These are phyloP conservation scores for Thymelicus acteon DNA, from an alignment of 2,888 invertebrate genomes.

Conservation along the genomic window DNA sequence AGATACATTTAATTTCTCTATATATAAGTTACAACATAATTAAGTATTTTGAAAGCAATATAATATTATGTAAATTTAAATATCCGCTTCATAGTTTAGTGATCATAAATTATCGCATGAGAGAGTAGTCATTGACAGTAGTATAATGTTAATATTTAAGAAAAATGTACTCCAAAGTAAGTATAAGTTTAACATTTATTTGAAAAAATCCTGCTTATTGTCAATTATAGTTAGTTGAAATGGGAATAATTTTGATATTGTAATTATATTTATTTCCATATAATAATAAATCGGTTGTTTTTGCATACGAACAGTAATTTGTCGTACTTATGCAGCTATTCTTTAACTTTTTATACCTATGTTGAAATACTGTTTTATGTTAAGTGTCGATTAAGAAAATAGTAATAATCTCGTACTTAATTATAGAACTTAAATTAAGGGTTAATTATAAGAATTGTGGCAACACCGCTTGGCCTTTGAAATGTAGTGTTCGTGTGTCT, in stretches of 20 bases:
- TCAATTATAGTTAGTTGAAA: constrained; percentile 77
- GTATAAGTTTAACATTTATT: constrained; percentile 56
- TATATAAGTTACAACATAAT: constrained; percentile 30
- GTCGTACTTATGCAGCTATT: constrained; percentile 22
- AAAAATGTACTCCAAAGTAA: constrained; percentile 63
- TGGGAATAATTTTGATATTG: constrained; percentile 61
- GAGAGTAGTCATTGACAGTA: constrained; percentile 13
- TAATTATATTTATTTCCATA: constrained; percentile 59
- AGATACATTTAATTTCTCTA: constrained; percentile 36
- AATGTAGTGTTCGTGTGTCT: constrained; percentile 76
- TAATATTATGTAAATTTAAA: constrained; percentile 5
- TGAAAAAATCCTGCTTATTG: constrained; percentile 75
- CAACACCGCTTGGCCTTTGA: constrained; percentile 85
- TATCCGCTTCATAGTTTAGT: constrained; percentile 4
- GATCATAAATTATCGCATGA: constrained; percentile 9
- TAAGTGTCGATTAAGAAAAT: constrained; percentile 45
- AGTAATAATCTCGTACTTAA: constrained; percentile 66
- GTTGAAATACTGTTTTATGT: constrained; percentile 17
- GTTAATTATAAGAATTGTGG: constrained; percentile 65
- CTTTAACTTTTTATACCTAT: constrained; percentile 33
- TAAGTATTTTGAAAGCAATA: constrained; percentile 35
- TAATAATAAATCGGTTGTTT: constrained; percentile 49
- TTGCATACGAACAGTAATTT: constrained; percentile 52
- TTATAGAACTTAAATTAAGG: constrained; percentile 38
- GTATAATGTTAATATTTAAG: constrained; percentile 42